These are phyloP conservation scores for Ptilorrhoa leucosticta DNA, from an alignment of 2,113 vertebrate genomes.

Conservation along the genomic window DNA sequence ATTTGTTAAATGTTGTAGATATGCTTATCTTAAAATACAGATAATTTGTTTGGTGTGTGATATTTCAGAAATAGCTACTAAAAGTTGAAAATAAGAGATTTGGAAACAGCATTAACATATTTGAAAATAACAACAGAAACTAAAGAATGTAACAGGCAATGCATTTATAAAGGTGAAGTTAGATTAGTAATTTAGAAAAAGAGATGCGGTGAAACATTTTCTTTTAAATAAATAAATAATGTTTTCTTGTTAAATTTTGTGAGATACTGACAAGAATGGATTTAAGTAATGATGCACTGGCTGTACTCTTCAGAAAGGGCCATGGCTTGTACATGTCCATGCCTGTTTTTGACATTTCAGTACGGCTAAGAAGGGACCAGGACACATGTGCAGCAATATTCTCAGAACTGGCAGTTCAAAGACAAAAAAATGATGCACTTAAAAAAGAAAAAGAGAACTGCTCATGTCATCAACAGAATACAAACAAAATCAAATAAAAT, in stretches of 20 bases:
- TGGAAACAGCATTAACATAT: neutral
- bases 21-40: neutral
- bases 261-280: neutral
- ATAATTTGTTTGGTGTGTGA: neutral
- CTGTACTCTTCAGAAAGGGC: neutral
- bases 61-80: neutral
- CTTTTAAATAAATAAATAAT: neutral
- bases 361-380: neutral
- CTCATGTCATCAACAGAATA: neutral
- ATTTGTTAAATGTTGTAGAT: neutral
- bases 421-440: neutral
- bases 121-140: neutral
- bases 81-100: neutral
- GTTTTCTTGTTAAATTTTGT: neutral
- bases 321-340: neutral
- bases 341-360: accelerated
- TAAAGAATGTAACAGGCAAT: neutral
- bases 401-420: neutral
- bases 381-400: neutral
- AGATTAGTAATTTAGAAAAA: neutral
- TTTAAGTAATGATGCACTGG: neutral
- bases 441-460: neutral
- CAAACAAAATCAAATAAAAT: neutral
- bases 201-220: accelerated
- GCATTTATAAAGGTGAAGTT: neutral